phyloP scores from a whole-genome alignment of 2,113 vertebrate genomes.

The Eulemur rufifrons region DNA sequence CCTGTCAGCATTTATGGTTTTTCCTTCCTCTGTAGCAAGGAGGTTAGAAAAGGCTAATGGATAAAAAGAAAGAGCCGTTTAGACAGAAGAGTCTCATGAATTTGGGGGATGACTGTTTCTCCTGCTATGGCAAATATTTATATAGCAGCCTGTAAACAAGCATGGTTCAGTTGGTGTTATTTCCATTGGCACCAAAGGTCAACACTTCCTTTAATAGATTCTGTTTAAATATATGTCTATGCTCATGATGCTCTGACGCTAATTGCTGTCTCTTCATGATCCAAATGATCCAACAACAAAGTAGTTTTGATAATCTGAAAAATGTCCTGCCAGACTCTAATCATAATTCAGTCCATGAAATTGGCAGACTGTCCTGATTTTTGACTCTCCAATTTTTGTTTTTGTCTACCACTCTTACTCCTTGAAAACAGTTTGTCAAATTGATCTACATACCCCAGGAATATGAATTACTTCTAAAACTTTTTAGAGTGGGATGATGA shows the following conservation, averaged over 20 bases:
- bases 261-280: neutral
- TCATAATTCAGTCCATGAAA: neutral
- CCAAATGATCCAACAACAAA: neutral
- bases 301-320: neutral
- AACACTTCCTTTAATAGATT: neutral
- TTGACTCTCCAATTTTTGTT: too few species aligned
- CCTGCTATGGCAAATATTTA: neutral
- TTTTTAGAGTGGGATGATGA: neutral
- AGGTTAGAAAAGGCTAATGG: conserved; percentile 8
- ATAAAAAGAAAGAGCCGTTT: neutral
- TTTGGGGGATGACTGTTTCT: neutral
- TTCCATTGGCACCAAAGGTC: neutral
- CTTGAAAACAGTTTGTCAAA: conserved; percentile 10
- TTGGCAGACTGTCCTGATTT: neutral
- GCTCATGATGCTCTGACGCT: neutral
- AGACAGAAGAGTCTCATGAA: neutral
- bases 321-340: neutral
- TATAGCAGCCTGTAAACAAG: neutral
- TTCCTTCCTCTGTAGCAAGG: conserved; percentile 37
- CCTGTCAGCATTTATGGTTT: conserved; percentile 70
- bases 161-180: neutral
- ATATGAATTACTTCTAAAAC: neutral
- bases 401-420: neutral
- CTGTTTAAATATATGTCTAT: neutral
- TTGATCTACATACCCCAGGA: neutral